phyloP scores from a whole-genome alignment of 2,797 vertebrate species.

The Oryzias dopingdopingensis region DNA sequence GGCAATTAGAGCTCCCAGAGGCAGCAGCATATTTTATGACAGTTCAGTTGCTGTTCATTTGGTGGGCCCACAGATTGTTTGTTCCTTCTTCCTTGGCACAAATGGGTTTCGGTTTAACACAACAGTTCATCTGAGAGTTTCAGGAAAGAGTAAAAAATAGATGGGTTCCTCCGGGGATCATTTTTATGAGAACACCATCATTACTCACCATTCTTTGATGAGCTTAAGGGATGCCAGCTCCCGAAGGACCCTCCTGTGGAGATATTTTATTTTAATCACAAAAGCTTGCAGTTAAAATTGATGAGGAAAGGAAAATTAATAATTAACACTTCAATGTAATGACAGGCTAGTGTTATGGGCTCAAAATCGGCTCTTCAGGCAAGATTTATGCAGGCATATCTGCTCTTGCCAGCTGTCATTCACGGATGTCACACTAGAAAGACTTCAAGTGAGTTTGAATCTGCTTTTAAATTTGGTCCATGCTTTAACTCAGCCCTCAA shows the following conservation, averaged over 20 bases:
- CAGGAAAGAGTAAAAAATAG: conserved; percentile 56
- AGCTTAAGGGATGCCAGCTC: conserved; percentile 73
- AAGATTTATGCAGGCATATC: conserved; percentile 59
- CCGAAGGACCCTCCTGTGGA: conserved; percentile 66
- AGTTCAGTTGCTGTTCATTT: conserved; percentile 44
- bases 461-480: conserved; percentile 26
- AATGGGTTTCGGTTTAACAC: conserved; percentile 52
- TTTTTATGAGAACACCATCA: conserved; percentile 67
- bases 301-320: conserved; percentile 73
- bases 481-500: conserved; percentile 19
- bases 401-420: conserved; percentile 46
- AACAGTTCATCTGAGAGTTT: conserved; percentile 45
- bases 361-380: conserved; percentile 58
- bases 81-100: conserved; percentile 30
- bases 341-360: conserved; percentile 63
- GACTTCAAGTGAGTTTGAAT: conserved; percentile 44
- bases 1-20: conserved; percentile 62
- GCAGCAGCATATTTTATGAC: conserved; percentile 50
- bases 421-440: conserved; percentile 58
- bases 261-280: conserved; percentile 80
- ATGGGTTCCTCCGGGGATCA: conserved; percentile 58
- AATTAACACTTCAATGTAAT: conserved; percentile 78
- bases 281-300: conserved; percentile 76
- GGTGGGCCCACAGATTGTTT: conserved; percentile 38
- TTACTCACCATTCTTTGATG: conserved; percentile 74